Evolutionary conservation across 1,140 invertebrate species (phyloP), one percentile per base, ranked within the genome.

Genomic region (Centruroides vittatus): DNA sequence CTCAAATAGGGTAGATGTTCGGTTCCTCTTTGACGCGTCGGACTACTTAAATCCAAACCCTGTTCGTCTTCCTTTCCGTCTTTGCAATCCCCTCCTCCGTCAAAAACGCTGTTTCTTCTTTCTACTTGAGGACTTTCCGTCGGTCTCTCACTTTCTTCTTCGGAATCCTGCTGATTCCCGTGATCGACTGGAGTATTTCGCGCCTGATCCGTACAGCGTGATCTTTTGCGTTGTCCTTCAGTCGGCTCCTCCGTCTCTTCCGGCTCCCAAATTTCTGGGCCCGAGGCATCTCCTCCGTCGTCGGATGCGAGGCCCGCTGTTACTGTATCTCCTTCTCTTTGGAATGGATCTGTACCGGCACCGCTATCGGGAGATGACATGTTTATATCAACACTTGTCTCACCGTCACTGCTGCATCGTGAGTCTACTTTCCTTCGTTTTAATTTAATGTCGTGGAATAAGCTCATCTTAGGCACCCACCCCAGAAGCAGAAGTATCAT

Each of bases 381-480:
- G 41, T 57, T 60, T 5, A 62, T 23, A 56, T 62, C 61, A 10
- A 53, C 47, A 47, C 36, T 62, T 10, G 49, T 55, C 41, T 62
- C 61, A 12, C 62, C 49, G 46, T 63, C 62, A 58, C 62, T 63
- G 50, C 59, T 60, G 55, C 36, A 60, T 48, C 55, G 58, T 12
- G 47, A 59, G 58, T 59, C 58, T 6, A 63, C 57, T 49, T 64
- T 64, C 35, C 63, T 81, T 80, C 91, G 84, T 84, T 95, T 95
- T 77, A 95, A 82, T 83, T 95, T 94, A 80, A 94, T 85, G 81
- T 94, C 90, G 85, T 94, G 90, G 82, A 94, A 94, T 79, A 95
- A 86, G 85, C 91, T 94, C 92, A 95, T 95, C 81, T 89, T 91
- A 86, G 82, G 87, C 51, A 57, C 57, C 86, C 80, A 87, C 84